phyloP scores from a whole-genome alignment of 1,140 invertebrate species.

The Bombus terrestris region DNA sequence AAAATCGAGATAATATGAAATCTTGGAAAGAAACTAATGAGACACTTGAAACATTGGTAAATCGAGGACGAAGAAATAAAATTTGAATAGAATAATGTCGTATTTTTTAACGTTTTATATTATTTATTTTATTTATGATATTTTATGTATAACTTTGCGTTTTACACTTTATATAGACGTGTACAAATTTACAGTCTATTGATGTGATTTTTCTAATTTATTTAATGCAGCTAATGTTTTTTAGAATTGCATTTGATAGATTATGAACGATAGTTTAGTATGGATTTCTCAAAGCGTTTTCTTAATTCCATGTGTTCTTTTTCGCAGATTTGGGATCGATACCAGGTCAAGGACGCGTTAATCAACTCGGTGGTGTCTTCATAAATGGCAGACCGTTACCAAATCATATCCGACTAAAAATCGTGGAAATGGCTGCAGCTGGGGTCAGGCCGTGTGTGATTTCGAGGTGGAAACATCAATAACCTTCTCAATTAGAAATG shows the following conservation, averaged over 20 bases:
- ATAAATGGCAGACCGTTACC: constrained; percentile 92
- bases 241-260: not conserved
- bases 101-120: not conserved
- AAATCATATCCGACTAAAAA: constrained; percentile 90
- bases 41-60: too few species aligned
- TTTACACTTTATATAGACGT: too few species aligned
- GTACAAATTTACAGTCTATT: too few species aligned
- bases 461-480: constrained; percentile 81
- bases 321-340: constrained; percentile 77
- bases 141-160: not conserved
- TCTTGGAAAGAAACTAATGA: too few species aligned
- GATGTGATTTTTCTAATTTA: too few species aligned
- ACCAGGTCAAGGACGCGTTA: constrained; percentile 90
- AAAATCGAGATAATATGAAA: not conserved
- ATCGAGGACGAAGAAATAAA: too few species aligned
- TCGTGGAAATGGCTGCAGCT: constrained; percentile 91
- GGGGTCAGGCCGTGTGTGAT: constrained; percentile 92
- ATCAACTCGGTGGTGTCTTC: constrained; percentile 93
- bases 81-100: too few species aligned
- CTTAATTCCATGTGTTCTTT: not conserved
- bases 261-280: not conserved
- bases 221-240: too few species aligned
- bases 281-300: not conserved
- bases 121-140: not conserved
- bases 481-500: too few species aligned